Percentiles rank a stretch among this genome's conserved stretches.
Evolutionary conservation across 1,140 invertebrate genomes (phyloP).

Genomic region (Tetranychus urticae): DNA sequence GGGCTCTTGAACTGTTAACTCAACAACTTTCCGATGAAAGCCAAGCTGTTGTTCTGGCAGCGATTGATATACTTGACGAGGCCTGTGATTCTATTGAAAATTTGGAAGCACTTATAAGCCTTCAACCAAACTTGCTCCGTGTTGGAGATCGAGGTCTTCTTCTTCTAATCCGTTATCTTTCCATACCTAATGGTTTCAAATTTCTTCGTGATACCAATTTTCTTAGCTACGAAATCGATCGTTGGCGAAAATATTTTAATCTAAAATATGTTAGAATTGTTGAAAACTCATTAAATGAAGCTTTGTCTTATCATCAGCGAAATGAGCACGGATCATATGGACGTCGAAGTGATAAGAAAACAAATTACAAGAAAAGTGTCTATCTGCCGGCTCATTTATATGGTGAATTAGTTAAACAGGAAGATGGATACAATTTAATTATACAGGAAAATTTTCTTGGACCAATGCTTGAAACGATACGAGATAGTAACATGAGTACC

Average conservation of each 20-base stretch:
- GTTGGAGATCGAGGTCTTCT: constrained; percentile 59
- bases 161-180: constrained; percentile 54
- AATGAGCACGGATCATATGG: constrained; percentile 52
- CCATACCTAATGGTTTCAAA: constrained; percentile 41
- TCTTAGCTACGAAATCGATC: constrained; percentile 41
- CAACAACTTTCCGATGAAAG: constrained; percentile 55
- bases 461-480: background rate
- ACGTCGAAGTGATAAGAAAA: constrained; percentile 24
- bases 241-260: constrained; percentile 38
- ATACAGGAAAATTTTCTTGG: constrained; percentile 20
- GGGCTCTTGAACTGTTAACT: constrained; percentile 57
- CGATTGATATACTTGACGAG: constrained; percentile 65
- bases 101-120: constrained; percentile 44
- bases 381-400: constrained; percentile 63
- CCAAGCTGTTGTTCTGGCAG: constrained; percentile 39
- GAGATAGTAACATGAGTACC: constrained; percentile 3
- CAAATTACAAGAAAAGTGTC: constrained; percentile 23
- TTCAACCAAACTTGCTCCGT: constrained; percentile 40
- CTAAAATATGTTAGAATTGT: constrained; percentile 53
- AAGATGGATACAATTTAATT: constrained; percentile 41
- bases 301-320: constrained; percentile 54
- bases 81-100: constrained; percentile 52
- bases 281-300: constrained; percentile 62
- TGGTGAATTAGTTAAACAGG: constrained; percentile 55
- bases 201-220: constrained; percentile 39